phyloP scores from a whole-genome alignment of 2,888 invertebrate species.

The Oconnorella tubifera region DNA sequence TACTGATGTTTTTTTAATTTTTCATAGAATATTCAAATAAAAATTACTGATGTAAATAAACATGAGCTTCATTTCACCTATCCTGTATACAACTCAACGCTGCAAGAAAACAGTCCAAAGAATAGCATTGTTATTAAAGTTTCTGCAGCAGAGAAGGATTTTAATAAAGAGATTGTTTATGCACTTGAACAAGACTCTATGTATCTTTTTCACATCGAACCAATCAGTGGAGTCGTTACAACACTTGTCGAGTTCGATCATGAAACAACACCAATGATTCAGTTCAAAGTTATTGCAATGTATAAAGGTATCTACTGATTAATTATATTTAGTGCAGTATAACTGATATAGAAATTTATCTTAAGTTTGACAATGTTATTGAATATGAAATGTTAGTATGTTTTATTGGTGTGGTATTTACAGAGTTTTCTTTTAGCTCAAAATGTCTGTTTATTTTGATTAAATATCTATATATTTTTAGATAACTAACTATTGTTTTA shows the following conservation, averaged over 20 bases:
- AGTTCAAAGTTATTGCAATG: slow-evolving; percentile 42
- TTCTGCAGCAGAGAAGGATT: slow-evolving; percentile 66
- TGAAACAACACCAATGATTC: slow-evolving; percentile 59
- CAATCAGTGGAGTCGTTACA: slow-evolving; percentile 70
- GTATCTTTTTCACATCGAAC: slow-evolving; percentile 19
- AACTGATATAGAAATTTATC: too few species aligned
- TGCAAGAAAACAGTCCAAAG: slow-evolving; percentile 64
- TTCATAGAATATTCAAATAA: background rate
- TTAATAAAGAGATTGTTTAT: background rate
- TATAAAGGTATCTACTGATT: too few species aligned
- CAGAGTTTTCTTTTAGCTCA: too few species aligned
- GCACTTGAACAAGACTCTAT: background rate
- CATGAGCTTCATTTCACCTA: slow-evolving; percentile 63
- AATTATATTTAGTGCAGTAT: too few species aligned
- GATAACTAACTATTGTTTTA: too few species aligned
- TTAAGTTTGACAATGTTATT: too few species aligned
- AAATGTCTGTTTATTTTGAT: too few species aligned
- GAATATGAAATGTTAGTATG: too few species aligned
- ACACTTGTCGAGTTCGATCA: slow-evolving; percentile 83
- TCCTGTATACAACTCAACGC: slow-evolving; percentile 69
- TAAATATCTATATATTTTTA: too few species aligned
- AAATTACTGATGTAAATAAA: slow-evolving; percentile 31
- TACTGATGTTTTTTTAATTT: background rate
- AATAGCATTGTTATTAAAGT: slow-evolving; percentile 6
- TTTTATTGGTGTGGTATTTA: too few species aligned